Base-by-base conservation (phyloP, 2,888 invertebrate genomes). In the Drosophila prostipennis region DNA sequence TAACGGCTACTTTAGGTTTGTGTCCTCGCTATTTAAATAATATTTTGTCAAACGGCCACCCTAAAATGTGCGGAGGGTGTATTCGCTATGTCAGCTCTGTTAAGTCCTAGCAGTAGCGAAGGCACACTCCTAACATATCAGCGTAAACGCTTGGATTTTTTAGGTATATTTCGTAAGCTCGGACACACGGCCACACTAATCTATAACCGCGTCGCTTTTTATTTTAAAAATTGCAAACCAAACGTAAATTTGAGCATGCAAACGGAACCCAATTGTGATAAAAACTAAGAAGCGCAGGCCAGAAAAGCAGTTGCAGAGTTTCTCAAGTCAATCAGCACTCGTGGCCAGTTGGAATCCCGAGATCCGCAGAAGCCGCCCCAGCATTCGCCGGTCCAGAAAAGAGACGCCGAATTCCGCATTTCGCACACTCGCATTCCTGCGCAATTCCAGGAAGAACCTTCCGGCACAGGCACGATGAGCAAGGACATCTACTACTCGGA, bases 401-500 rank as follows among this genome's bases (percentile, higher is more conserved):
- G 39, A 39, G 61, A 63, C 61, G 61, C 61, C 61, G 23, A 43
- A 10, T 63, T 61, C 61, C 16, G 63, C 61, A 63, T 8, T 32
- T 16, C 23, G 45, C 37, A 32, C 39, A 11, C 34, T 5, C 29
- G 39, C 57, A 32, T 46, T 46, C 11, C 32, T 32, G 56, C 5
- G 54, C 26, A 29, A 32, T 59, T 37, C 19, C 14, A 2, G 6
- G 6, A 32, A 51, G 19, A 32, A 48, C n/a, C 51, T 4, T 13
- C 16, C 13, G 13, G 3, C 6, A 4, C 48, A n/a, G 23, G 2
- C 14, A 72, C 80, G 52, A 95, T 95, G 95, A 92, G 94, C 78
- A 95, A 95, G 91, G 95, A 96, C 77, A 98, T 98, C 87, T 98
- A 96, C 90, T 98, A 98, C 92, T 98, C 98, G 0, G 96, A 96